Evolutionary conservation across 2,797 vertebrate genomes (phyloP), one percentile per base, ranked within the genome.

Genomic region (Florisuga fusca): DNA sequence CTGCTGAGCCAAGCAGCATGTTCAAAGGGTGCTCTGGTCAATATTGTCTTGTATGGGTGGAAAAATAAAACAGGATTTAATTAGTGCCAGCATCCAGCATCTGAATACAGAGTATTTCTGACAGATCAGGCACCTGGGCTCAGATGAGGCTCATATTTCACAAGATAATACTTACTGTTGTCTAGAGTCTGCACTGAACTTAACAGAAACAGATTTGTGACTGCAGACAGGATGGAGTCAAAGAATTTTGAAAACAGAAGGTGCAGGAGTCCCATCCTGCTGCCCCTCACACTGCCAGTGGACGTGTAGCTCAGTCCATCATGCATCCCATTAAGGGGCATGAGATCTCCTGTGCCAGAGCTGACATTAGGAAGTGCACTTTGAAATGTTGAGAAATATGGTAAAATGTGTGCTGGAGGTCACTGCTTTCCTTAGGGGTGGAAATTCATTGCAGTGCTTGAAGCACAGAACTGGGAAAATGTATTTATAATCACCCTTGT

Each of bases 241-340:
- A 22, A n/a, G 9, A 59, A 21, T 10, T 45, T 55, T 1, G 1
- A 57, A 87, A 63, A 46, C 14, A 50, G 12, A 55, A n/a, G 26
- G 23, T 78, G 29, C 46, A 75, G 14, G 36, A 85, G 63, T n/a
- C 12, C 12, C 25, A 19, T 27, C 33, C 15, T 41, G n/a, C 34
- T 23, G 18, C 41, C 41, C 61, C 31, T 54, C 25, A 36, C 11
- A 1, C 19, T 23, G 45, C 12, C 41, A 21, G 7, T 5, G 48
- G 77, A 22, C 53, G 7, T 3, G 4, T 27, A 86, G 57, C 31
- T 84, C 16, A 21, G 43, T 10, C 27, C 50, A 36, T 22, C 62
- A 41, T 0, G 1, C 1, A 1, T 23, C 36, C 58, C 59, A 14
- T 25, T n/a, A 53, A 31, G 7, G 26, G 36, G 48, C 77, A 31